Conservation (phyloP, 2,797 vertebrate species). For the Gastrophryne carolinensis region DNA sequence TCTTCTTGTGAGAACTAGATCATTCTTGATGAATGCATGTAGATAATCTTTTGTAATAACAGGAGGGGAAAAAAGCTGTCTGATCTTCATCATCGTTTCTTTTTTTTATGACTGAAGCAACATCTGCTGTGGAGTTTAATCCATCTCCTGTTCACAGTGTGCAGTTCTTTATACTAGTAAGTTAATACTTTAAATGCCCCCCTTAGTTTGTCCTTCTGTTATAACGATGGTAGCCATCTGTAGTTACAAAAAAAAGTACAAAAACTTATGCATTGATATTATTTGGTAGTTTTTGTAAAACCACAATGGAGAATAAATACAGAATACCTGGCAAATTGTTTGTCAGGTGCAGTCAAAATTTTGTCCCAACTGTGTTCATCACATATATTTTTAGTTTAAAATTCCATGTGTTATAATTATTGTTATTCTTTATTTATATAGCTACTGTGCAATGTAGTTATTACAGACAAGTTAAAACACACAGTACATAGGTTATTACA, state of each 20-base stretch:
- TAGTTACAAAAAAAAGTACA: neutral
- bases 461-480: too few relatives aligned
- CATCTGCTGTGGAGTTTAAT: constrained; percentile 40
- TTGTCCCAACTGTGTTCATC: too few relatives aligned
- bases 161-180: constrained; percentile 19
- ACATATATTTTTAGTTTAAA: too few relatives aligned
- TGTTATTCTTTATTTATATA: too few relatives aligned
- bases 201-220: constrained; percentile 43
- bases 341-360: too few relatives aligned
- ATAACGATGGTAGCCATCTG: constrained; percentile 30
- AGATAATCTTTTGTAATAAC: constrained; percentile 44
- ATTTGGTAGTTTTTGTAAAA: neutral
- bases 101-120: constrained; percentile 45
- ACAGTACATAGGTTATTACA: too few relatives aligned
- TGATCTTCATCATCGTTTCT: constrained; percentile 33
- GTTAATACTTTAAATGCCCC: constrained; percentile 41
- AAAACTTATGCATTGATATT: neutral
- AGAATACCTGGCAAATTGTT: too few relatives aligned
- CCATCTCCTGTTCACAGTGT: constrained; percentile 34
- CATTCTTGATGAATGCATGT: constrained; percentile 41
- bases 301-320: too few relatives aligned
- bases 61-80: constrained; percentile 6
- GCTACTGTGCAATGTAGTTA: too few relatives aligned
- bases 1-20: constrained; percentile 22
- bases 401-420: too few relatives aligned